Conservation (phyloP, 37 sponge, comb jelly and placozoan species). For the Ephydatia muelleri region DNA sequence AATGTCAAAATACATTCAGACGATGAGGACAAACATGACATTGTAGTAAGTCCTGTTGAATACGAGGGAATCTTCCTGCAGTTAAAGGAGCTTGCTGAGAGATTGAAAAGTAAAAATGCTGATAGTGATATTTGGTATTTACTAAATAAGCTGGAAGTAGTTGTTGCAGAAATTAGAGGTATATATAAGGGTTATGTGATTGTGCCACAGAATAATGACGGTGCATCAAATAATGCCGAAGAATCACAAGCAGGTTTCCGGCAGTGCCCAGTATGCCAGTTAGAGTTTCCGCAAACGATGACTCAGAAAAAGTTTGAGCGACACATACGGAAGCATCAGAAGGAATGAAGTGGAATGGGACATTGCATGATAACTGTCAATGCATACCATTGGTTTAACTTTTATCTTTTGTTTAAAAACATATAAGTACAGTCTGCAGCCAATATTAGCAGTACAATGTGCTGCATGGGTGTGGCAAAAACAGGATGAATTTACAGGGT, state of each 20-base stretch:
- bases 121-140: neutral
- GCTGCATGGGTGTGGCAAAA: too few relatives aligned
- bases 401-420: too few relatives aligned
- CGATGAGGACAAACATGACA: neutral
- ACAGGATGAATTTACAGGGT: too few relatives aligned
- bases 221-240: neutral
- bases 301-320: neutral
- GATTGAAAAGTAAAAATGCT: neutral
- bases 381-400: too few relatives aligned
- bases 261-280: constrained; percentile 7
- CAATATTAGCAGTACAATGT: too few relatives aligned
- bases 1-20: neutral
- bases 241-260: neutral
- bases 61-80: constrained; percentile 24
- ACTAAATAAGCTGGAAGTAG: neutral
- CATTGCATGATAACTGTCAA: too few relatives aligned
- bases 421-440: too few relatives aligned
- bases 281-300: constrained; percentile 4
- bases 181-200: too few relatives aligned
- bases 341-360: too few relatives aligned
- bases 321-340: constrained; percentile 5
- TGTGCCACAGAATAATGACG: neutral
- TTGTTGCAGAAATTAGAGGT: too few relatives aligned
- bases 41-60: neutral
- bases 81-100: constrained; percentile 1